Conservation (phyloP, 2,797 vertebrate species). For the Hippopotamyrus pictus region DNA sequence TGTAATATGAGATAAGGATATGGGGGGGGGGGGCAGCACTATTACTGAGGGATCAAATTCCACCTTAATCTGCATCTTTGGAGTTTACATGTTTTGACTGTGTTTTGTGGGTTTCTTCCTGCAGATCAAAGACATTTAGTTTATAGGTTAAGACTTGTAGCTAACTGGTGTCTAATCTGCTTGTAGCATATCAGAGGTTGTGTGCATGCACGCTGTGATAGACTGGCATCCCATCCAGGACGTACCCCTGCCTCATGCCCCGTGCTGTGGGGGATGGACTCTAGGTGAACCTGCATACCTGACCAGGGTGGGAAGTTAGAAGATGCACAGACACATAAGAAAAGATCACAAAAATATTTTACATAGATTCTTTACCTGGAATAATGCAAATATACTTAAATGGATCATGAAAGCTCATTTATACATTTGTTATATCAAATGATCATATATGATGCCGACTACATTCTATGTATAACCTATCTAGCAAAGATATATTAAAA, state of each 20-base stretch:
- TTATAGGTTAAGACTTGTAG: neutral
- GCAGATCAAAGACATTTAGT: neutral
- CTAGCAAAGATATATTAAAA: neutral
- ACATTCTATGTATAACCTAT: neutral
- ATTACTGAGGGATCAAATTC: neutral
- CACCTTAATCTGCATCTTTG: neutral
- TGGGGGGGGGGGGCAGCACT: neutral
- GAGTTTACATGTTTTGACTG: neutral
- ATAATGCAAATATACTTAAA: neutral
- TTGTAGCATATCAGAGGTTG: neutral
- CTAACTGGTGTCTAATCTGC: neutral
- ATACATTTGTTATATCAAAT: neutral
- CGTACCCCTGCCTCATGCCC: neutral
- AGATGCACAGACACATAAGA: neutral
- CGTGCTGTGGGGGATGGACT: neutral
- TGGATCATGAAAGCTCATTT: neutral
- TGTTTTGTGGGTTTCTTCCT: neutral
- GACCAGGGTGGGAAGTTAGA: neutral
- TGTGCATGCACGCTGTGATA: neutral
- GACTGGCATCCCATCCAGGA: neutral
- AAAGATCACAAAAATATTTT: neutral
- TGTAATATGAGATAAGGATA: neutral
- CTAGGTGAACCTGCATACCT: neutral
- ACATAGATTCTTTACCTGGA: neutral
- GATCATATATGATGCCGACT: neutral